Conservation (phyloP, 2,797 vertebrate species). For the Amniataba percoides region DNA sequence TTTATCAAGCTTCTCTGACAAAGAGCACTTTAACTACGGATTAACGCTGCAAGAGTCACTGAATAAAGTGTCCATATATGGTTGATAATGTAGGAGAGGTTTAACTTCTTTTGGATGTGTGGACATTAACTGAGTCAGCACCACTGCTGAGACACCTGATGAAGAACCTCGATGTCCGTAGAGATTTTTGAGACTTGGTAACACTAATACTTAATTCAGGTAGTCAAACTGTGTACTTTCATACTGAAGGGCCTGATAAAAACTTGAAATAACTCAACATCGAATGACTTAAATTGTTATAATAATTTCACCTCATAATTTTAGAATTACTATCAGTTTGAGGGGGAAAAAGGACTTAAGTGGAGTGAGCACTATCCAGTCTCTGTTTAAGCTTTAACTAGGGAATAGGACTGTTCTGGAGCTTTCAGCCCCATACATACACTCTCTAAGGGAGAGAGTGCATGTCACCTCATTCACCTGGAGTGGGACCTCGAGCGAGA, state of each 20-base stretch:
- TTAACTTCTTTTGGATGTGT: background rate
- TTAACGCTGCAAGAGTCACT: background rate
- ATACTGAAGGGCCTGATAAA: background rate
- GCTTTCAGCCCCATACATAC: conserved; percentile 83
- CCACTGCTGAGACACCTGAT: conserved; percentile 58
- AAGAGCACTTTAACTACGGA: conserved; percentile 8
- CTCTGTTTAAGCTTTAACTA: conserved; percentile 33
- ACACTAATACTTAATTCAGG: conserved; percentile 7
- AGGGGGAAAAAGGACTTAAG: background rate
- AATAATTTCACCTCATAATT: background rate
- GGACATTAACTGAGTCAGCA: background rate
- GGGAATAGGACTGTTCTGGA: conserved; percentile 59
- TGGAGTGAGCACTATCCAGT: background rate
- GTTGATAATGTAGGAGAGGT: background rate
- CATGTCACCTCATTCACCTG: conserved; percentile 99
- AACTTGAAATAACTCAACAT: background rate
- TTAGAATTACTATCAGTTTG: background rate
- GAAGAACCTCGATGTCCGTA: conserved; percentile 56
- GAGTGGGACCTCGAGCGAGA: conserved; percentile 97
- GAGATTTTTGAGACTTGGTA: conserved; percentile 30
- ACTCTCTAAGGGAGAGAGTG: conserved; percentile 91
- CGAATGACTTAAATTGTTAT: background rate
- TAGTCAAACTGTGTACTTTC: background rate
- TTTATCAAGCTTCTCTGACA: conserved; percentile 75
- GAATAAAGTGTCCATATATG: background rate